Evolutionary conservation across 2,888 invertebrate genomes (phyloP).

Genomic region (Euzophera pinguis): DNA sequence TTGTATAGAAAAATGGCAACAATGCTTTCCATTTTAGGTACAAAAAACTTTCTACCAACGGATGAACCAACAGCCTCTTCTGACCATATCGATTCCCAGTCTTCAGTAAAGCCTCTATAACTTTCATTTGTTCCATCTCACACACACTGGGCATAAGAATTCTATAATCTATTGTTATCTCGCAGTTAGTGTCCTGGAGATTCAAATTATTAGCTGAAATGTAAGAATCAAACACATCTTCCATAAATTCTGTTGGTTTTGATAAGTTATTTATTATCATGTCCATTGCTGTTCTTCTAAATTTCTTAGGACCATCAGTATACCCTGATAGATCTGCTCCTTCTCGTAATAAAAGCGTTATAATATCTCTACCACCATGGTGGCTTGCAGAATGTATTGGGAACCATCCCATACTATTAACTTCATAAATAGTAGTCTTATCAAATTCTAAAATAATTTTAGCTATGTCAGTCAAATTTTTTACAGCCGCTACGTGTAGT

Average conservation of each 20-base stretch:
- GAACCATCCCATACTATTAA: conserved; percentile 41
- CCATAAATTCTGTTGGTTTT: conserved; percentile 74
- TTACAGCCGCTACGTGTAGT: conserved; percentile 66
- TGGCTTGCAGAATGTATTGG: conserved; percentile 69
- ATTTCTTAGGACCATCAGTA: conserved; percentile 23
- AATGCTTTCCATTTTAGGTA: conserved; percentile 79
- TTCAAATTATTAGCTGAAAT: conserved; percentile 67
- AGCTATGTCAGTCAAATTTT: conserved; percentile 59
- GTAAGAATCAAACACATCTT: conserved; percentile 73
- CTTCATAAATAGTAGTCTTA: conserved; percentile 40
- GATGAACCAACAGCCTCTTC: conserved; percentile 73
- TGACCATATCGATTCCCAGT: conserved; percentile 73
- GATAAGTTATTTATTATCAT: conserved; percentile 74
- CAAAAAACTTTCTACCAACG: conserved; percentile 78
- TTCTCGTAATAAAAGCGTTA: conserved; percentile 57
- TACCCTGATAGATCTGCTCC: conserved; percentile 49
- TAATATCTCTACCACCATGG: conserved; percentile 78
- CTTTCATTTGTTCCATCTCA: conserved; percentile 76
- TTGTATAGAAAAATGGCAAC: conserved; percentile 74
- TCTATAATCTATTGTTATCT: conserved; percentile 72
- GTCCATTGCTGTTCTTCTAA: conserved; percentile 67
- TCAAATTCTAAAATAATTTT: conserved; percentile 56
- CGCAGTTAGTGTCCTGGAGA: conserved; percentile 60
- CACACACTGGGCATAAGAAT: conserved; percentile 59
- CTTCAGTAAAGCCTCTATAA: conserved; percentile 74